Base-by-base conservation (phyloP, 2,113 vertebrate genomes). In the Cheirogaleus medius region DNA sequence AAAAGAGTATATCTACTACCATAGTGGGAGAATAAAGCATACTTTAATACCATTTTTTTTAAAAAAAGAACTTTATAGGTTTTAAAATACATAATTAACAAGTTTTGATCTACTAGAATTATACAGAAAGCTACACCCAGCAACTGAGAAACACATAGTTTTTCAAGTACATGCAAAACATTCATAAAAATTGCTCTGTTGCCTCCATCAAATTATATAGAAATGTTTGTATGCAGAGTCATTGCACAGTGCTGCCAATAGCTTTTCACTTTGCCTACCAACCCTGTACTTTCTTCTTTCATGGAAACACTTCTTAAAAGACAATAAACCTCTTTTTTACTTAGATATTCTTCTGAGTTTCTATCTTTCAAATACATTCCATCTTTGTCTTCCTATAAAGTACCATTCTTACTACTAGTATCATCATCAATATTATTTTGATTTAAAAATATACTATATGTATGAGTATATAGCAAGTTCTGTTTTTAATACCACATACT, bases 401-500 rank as follows among this genome's bases (percentile, higher is more conserved):
- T 29, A n/a, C 32, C 58, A 4, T 8, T 56, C 54, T 49, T 52
- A 42, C 23, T 54, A 47, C 13, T 49, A 18, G 18, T 76, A 32
- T 74, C 13, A 58, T 56, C 29, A 49, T 68, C 12, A 60, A 3
- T 54, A 56, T 27, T 77, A 64, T 89, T 91, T 94, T 91, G 8
- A 85, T 90, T 52, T 73, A 71, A 63, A 77, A 80, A 60, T 29
- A 54, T 56, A 56, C 54, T 56, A 56, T 60, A 27, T 60, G 25
- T 84, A 27, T 74, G 56, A 91, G 96, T 66, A 66, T 87, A 54
- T 29, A 77, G 63, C 52, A 90, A 94, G 37, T 58, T 73, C 32
- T 95, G n/a, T 81, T 96, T 94, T 94, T 95, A 95, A 92, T 90
- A 88, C 47, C 37, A 32, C 56, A 60, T 20, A 37, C 58, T 97